Percentiles rank a stretch among this genome's conserved stretches.
These are phyloP conservation scores for Cryptocephalus moraei DNA, from an alignment of 2,888 invertebrate species.

Conservation along the genomic window DNA sequence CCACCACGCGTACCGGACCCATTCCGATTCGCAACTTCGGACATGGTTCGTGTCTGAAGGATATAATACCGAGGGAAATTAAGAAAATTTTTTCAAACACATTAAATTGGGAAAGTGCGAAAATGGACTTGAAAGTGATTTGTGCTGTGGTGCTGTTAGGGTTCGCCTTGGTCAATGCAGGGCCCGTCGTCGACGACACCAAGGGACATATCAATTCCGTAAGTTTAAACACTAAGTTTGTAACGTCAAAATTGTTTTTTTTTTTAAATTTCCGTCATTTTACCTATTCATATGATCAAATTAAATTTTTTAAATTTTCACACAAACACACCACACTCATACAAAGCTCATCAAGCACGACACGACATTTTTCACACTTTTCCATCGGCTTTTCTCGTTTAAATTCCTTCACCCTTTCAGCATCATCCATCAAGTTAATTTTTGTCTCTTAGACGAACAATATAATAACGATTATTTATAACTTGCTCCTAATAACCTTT, in stretches of 20 bases:
- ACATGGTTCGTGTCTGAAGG: slow-evolving; percentile 25
- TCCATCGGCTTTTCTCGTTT: no score
- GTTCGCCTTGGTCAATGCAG: slow-evolving; percentile 24
- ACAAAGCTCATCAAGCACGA: no score
- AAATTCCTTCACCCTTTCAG: no score
- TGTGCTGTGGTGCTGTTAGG: slow-evolving; percentile 32
- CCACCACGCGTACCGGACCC: slow-evolving; percentile 28
- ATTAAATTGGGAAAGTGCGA: slow-evolving; percentile 8
- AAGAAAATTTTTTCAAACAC: slow-evolving; percentile 3
- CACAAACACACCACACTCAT: no score
- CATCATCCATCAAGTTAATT: no score
- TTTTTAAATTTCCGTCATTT: no score
- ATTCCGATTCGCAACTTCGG: slow-evolving; percentile 37
- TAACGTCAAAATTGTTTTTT: no score
- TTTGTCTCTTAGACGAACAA: background rate
- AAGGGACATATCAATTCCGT: slow-evolving; percentile 35
- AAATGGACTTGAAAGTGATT: slow-evolving; percentile 34
- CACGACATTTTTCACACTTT: no score
- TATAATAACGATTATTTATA: background rate
- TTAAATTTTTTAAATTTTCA: no score
- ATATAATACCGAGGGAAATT: slow-evolving; percentile 6
- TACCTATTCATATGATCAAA: no score
- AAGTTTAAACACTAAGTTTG: slow-evolving; percentile 19
- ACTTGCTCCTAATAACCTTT: background rate
- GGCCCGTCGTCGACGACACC: slow-evolving; percentile 34